Percentiles rank a stretch among this genome's conserved stretches.
Conservation (phyloP, 2,113 vertebrate genomes). For the Beaufortia kweichowensis region DNA sequence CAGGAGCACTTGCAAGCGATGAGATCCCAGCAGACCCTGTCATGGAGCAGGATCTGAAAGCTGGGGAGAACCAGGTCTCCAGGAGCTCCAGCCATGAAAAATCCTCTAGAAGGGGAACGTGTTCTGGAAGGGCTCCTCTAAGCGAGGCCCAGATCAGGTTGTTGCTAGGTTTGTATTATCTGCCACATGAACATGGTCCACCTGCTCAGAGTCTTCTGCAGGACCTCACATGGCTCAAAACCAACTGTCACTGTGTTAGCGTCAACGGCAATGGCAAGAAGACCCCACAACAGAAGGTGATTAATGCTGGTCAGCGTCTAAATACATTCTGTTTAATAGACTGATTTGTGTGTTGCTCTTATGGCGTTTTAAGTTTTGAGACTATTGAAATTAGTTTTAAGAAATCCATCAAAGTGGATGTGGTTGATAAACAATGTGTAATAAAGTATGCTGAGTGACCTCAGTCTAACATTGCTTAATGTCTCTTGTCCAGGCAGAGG, state of each 20-base stretch:
- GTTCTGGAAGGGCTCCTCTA: slow-evolving; percentile 67
- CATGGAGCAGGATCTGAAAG: slow-evolving; percentile 51
- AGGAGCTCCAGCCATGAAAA: slow-evolving; percentile 56
- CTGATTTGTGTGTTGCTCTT: neutral
- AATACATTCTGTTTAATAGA: neutral
- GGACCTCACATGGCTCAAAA: slow-evolving; percentile 79
- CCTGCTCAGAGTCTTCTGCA: slow-evolving; percentile 75
- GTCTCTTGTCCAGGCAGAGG: slow-evolving; percentile 59
- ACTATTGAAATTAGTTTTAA: neutral
- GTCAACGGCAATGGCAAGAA: slow-evolving; percentile 71
- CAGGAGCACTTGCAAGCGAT: slow-evolving; percentile 47
- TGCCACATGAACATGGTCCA: slow-evolving; percentile 79
- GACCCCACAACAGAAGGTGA: slow-evolving; percentile 69
- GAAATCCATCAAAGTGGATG: too few relatives aligned
- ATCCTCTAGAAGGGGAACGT: slow-evolving; percentile 54
- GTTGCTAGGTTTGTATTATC: slow-evolving; percentile 82
- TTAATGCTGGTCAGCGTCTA: too few relatives aligned
- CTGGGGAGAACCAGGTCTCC: slow-evolving; percentile 36
- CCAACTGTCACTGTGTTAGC: slow-evolving; percentile 74
- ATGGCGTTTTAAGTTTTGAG: too few relatives aligned
- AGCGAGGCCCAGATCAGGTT: slow-evolving; percentile 76
- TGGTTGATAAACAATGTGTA: too few relatives aligned
- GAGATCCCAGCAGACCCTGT: slow-evolving; percentile 24
- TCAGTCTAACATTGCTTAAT: too few relatives aligned
- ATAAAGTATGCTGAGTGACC: too few relatives aligned